Evolutionary conservation across 2,797 vertebrate genomes (phyloP).

Genomic region (Manis crassicaudata): DNA sequence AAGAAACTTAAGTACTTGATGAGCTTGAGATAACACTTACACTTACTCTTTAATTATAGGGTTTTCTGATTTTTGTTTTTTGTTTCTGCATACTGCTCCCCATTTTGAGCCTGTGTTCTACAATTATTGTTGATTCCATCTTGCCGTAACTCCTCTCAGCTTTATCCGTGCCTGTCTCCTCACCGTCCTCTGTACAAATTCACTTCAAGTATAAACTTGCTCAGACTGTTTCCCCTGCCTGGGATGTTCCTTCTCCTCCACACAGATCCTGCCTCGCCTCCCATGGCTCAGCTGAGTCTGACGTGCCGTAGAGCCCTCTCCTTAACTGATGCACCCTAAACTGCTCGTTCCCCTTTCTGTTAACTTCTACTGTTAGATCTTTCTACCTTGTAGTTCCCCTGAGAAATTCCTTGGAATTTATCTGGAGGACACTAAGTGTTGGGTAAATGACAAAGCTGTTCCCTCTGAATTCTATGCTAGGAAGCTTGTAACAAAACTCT

Average conservation of each 20-base stretch:
- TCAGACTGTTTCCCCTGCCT: accelerated
- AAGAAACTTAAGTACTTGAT: not conserved
- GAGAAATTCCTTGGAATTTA: not conserved
- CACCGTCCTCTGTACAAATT: not conserved
- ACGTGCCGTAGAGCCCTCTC: not conserved
- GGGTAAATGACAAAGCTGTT: not conserved
- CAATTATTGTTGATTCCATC: not conserved
- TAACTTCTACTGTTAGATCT: not conserved
- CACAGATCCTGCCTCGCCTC: accelerated
- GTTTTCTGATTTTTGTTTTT: not conserved
- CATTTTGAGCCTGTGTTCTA: not conserved
- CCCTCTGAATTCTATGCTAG: not conserved
- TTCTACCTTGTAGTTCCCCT: not conserved
- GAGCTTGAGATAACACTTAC: not conserved
- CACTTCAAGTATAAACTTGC: not conserved
- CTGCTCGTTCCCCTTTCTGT: not conserved
- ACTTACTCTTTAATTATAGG: not conserved
- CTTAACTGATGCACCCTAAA: not conserved
- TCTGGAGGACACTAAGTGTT: not conserved
- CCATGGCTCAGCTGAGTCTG: not conserved
- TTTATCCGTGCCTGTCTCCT: not conserved
- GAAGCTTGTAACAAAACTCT: not conserved
- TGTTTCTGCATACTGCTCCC: not conserved
- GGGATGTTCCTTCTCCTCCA: not conserved
- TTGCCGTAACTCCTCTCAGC: not conserved